Percentiles rank a stretch among this genome's conserved stretches.
phyloP scores from a whole-genome alignment of 2,113 vertebrate genomes.

The Nettapus auritus region DNA sequence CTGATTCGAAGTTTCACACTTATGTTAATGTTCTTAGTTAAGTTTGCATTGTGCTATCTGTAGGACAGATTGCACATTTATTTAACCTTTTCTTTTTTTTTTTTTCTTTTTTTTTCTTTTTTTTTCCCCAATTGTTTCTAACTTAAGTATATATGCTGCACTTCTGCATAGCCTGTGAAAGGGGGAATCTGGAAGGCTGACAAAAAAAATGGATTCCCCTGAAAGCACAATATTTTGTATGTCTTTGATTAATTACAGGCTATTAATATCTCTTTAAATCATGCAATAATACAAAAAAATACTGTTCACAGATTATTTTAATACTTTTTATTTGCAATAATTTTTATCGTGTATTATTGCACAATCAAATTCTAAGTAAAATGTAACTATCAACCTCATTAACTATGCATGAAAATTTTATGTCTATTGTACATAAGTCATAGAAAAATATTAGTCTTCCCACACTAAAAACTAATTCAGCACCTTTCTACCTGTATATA shows the following conservation, averaged over 20 bases:
- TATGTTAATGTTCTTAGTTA: neutral
- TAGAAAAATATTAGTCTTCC: neutral
- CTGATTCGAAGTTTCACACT: neutral
- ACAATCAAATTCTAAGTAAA: neutral
- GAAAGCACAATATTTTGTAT: neutral
- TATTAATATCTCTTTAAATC: neutral
- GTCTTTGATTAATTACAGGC: neutral
- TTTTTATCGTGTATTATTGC: neutral
- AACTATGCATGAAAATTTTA: neutral
- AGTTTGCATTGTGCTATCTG: neutral
- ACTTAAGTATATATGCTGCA: neutral
- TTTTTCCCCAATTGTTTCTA: neutral
- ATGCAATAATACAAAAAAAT: neutral
- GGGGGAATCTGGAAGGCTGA: neutral
- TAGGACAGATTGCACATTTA: neutral
- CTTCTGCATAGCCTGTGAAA: neutral
- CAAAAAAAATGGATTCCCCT: neutral
- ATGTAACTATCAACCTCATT: neutral
- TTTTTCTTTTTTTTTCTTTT: too few relatives aligned
- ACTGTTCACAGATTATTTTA: neutral
- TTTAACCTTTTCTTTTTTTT: neutral
- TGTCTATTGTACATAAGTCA: neutral
- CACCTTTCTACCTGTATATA: neutral
- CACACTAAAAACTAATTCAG: neutral
- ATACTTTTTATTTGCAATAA: neutral